Evolutionary conservation across 2,888 invertebrate species (phyloP).

Genomic region (Xanthorhoe designata): DNA sequence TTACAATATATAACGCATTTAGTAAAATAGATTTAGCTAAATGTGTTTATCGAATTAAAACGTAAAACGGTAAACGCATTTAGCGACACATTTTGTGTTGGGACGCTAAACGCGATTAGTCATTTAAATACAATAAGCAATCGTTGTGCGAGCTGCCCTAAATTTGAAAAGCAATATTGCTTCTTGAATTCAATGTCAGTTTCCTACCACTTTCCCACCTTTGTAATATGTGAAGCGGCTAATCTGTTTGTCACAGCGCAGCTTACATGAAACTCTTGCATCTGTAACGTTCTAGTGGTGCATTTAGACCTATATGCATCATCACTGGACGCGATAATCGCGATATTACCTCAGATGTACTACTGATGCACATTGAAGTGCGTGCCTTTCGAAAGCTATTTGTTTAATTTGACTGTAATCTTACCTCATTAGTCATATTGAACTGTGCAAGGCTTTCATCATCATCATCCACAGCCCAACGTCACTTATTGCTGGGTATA

Average conservation of each 20-base stretch:
- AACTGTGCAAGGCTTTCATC: too few species aligned
- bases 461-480: too few species aligned
- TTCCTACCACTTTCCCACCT: background rate
- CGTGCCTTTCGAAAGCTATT: background rate
- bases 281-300: constrained; percentile 14
- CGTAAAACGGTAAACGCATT: too few species aligned
- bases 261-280: constrained; percentile 16
- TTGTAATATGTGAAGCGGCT: constrained; percentile 4
- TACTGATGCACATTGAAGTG: background rate
- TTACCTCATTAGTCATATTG: too few species aligned
- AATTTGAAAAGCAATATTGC: background rate
- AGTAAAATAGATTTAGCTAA: too few species aligned
- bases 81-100: too few species aligned
- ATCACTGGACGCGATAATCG: constrained; percentile 9
- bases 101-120: too few species aligned
- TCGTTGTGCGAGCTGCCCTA: background rate
- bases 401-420: too few species aligned
- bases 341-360: background rate
- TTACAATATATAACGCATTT: too few species aligned
- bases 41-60: too few species aligned
- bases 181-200: constrained; percentile 5
- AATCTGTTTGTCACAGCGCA: constrained; percentile 9
- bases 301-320: constrained; percentile 9
- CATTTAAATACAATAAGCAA: too few species aligned
- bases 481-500: too few species aligned